Conservation (phyloP, 2,113 vertebrate genomes). For the Semnornis frantzii region DNA sequence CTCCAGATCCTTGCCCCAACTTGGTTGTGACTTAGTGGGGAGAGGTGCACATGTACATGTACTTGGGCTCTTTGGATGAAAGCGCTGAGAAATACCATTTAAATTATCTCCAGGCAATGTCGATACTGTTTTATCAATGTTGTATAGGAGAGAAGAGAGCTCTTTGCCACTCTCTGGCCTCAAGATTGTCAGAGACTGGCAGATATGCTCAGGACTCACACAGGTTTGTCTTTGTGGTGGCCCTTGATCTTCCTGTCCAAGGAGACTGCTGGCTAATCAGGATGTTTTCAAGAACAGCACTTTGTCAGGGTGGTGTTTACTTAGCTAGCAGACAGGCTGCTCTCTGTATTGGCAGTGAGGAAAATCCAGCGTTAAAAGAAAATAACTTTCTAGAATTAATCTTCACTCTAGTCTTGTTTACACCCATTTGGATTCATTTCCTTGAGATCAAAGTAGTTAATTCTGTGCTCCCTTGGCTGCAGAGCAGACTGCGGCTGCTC, state of each 20-base stretch:
- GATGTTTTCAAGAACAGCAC: neutral
- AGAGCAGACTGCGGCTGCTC: neutral
- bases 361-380: neutral
- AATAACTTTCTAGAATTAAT: neutral
- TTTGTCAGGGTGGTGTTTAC: neutral
- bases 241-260: neutral
- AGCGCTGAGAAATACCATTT: neutral
- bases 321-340: neutral
- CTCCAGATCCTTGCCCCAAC: neutral
- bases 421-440: slow-evolving; percentile 29
- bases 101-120: neutral
- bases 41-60: accelerated
- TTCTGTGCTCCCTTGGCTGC: neutral
- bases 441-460: slow-evolving; percentile 18
- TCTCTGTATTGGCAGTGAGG: neutral
- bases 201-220: neutral
- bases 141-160: neutral
- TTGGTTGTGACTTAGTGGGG: neutral
- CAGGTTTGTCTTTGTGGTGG: neutral
- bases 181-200: neutral
- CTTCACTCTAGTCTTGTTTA: neutral
- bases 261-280: neutral
- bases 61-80: neutral
- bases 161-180: neutral
- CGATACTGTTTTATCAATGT: neutral